Evolutionary conservation across 2,888 invertebrate genomes (phyloP).

Genomic region (Drosophila robusta): DNA sequence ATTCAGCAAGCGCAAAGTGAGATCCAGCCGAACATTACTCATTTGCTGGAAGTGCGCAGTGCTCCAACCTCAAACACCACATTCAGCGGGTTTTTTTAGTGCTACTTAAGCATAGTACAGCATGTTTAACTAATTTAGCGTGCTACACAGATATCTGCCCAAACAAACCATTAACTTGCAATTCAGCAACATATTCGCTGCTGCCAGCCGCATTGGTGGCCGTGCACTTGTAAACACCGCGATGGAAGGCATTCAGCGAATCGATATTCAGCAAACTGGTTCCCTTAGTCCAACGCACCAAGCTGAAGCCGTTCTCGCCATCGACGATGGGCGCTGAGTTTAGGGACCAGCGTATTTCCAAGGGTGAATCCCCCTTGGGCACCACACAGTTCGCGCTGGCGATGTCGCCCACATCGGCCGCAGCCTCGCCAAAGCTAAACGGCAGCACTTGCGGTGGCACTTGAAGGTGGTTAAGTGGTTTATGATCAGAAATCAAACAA

Average conservation of each 20-base stretch:
- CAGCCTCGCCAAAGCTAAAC: conserved; percentile 85
- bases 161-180: conserved; percentile 87
- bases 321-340: conserved; percentile 85
- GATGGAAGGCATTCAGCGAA: conserved; percentile 89
- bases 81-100: conserved; percentile 42
- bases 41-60: conserved; percentile 6
- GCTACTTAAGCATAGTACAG: conserved; percentile 44
- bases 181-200: conserved; percentile 88
- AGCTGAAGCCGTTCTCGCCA: conserved; percentile 84
- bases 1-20: conserved; percentile 12
- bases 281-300: conserved; percentile 82
- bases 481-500: conserved; percentile 34
- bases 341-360: conserved; percentile 90
- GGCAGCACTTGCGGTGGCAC: conserved; percentile 85
- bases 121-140: conserved; percentile 31
- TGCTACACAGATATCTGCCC: conserved; percentile 12
- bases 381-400: conserved; percentile 90
- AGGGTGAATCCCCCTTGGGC: conserved; percentile 91
- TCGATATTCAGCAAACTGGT: conserved; percentile 86
- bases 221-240: conserved; percentile 91
- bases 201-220: conserved; percentile 90
- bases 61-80: conserved; percentile 61
- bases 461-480: conserved; percentile 58
- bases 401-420: conserved; percentile 89
- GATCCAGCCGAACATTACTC: conserved; percentile 10